Conservation (phyloP, 2,888 invertebrate genomes). For the Spilosoma lubricipeda region DNA sequence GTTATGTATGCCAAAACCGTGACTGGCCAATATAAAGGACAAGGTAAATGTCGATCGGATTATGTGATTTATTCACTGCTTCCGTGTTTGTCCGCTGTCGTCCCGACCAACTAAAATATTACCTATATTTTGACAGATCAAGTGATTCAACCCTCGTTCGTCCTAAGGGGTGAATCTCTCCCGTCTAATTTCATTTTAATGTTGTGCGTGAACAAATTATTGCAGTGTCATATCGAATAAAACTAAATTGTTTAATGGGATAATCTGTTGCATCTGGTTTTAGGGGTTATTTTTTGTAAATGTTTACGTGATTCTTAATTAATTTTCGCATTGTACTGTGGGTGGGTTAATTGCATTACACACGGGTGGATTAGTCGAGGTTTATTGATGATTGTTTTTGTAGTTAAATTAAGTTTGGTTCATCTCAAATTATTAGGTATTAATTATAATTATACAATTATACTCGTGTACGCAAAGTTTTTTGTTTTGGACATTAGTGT, state of each 20-base stretch:
- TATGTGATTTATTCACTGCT: slow-evolving; percentile 76
- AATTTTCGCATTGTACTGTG: slow-evolving; percentile 66
- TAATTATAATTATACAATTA: slow-evolving; percentile 20
- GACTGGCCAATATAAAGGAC: slow-evolving; percentile 46
- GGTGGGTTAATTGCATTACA: slow-evolving; percentile 73
- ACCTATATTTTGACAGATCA: slow-evolving; percentile 78
- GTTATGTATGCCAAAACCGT: not conserved
- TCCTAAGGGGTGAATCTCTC: slow-evolving; percentile 68
- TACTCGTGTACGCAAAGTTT: not conserved
- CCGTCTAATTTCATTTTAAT: slow-evolving; percentile 81
- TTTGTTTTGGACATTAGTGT: not conserved
- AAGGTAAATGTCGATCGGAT: slow-evolving; percentile 71
- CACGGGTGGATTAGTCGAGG: slow-evolving; percentile 71
- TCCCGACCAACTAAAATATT: slow-evolving; percentile 71
- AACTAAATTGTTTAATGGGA: slow-evolving; percentile 77
- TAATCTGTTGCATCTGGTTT: slow-evolving; percentile 79
- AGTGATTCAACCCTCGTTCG: slow-evolving; percentile 70
- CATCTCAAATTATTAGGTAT: slow-evolving; percentile 34
- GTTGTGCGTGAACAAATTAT: slow-evolving; percentile 83
- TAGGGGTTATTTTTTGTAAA: slow-evolving; percentile 71
- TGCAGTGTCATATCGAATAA: slow-evolving; percentile 80
- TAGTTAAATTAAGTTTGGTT: slow-evolving; percentile 53
- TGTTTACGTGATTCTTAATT: slow-evolving; percentile 76
- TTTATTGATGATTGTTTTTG: slow-evolving; percentile 66
- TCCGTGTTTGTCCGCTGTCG: slow-evolving; percentile 64